These are phyloP conservation scores for Peromyscus polionotus DNA, from an alignment of 2,113 vertebrate species.

Conservation along the genomic window DNA sequence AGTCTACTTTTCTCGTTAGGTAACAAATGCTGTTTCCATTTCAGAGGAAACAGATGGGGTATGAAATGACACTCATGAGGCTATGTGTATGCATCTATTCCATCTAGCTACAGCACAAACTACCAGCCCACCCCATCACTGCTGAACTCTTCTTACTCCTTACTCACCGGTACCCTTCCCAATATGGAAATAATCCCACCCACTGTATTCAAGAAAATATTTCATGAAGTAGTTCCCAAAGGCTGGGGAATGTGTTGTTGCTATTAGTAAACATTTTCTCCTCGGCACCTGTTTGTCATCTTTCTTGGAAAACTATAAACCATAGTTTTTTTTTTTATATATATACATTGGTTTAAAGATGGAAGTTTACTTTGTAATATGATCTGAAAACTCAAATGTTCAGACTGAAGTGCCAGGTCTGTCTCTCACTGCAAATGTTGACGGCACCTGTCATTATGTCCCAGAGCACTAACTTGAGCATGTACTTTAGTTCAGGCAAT, in stretches of 20 bases:
- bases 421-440: neutral
- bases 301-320: neutral
- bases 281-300: neutral
- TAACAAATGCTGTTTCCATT: conserved; percentile 57
- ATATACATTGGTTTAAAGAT: conserved; percentile 13
- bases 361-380: conserved; percentile 18
- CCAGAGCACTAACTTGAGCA: neutral
- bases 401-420: neutral
- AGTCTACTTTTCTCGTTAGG: conserved; percentile 43
- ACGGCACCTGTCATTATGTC: neutral
- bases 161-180: neutral
- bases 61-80: neutral
- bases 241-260: neutral
- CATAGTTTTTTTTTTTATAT: neutral
- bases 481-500: neutral
- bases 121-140: neutral
- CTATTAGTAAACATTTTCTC: neutral
- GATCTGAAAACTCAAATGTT: neutral
- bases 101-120: neutral
- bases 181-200: neutral
- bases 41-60: conserved; percentile 20
- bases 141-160: neutral
- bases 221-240: neutral
- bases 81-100: neutral
- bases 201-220: neutral